Percentiles rank a stretch among this genome's conserved stretches.
phyloP scores from a whole-genome alignment of 2,113 vertebrate genomes.

The Erythrocebus patas region DNA sequence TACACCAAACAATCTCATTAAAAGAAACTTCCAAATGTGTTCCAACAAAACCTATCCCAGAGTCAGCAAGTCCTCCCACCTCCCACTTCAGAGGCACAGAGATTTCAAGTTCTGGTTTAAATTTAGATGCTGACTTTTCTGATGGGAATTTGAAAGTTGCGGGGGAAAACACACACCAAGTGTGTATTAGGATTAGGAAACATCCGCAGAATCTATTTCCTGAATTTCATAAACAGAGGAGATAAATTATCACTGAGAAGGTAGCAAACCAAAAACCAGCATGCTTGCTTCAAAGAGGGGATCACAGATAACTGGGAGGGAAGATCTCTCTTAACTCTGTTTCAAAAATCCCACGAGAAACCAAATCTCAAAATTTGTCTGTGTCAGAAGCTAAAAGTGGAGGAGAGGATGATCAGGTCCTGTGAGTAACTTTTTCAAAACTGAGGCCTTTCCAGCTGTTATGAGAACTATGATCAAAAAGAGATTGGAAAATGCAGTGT shows the following conservation, averaged over 20 bases:
- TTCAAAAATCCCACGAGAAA: not conserved
- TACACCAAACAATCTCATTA: not conserved
- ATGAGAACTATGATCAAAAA: not conserved
- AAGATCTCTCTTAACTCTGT: not conserved
- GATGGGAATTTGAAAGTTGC: not conserved
- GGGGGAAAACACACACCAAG: not conserved
- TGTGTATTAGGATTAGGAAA: not conserved
- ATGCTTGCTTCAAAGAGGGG: not conserved
- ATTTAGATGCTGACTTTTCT: conserved; percentile 13
- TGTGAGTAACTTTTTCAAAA: not conserved
- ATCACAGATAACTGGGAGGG: not conserved
- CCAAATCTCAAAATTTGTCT: not conserved
- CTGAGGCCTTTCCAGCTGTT: not conserved
- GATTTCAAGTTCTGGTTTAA: conserved; percentile 13
- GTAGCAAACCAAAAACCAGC: not conserved
- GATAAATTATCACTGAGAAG: not conserved
- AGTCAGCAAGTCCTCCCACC: not conserved
- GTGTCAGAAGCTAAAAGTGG: not conserved
- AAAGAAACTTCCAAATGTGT: conserved; percentile 8
- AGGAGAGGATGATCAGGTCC: not conserved
- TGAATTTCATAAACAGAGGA: not conserved
- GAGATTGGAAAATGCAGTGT: not conserved
- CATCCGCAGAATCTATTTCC: not conserved
- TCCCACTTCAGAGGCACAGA: not conserved
- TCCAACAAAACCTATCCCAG: not conserved